Base-by-base conservation (phyloP, 2,888 invertebrate genomes). In the Leucophenga montana region DNA sequence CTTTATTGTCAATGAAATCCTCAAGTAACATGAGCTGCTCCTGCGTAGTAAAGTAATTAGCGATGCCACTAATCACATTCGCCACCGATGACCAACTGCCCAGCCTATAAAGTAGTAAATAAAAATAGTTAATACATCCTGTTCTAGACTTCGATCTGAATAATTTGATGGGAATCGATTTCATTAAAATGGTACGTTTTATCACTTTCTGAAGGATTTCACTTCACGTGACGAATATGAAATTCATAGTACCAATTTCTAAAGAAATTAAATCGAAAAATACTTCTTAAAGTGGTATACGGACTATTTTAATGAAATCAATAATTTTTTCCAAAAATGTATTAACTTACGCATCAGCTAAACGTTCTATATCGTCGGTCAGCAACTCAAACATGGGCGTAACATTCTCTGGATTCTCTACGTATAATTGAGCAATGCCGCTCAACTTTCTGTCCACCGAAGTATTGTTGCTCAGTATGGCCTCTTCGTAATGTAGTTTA, bases 401-500 rank as follows among this genome's bases (percentile, higher is more conserved):
- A 0, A 87, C 73, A 62, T 84, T 73, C 18, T 86, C 82, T 0
- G 90, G 89, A 78, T 91, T 91, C 65, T 91, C 89, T 0, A 88
- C 81, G 6, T 91, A 88, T 0, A 92, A 89, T 16, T 91, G 89
- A 0, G 86, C 78, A 14, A 88, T 70, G 3, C 80, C 84, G 3
- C 65, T 57, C 0, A 57, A 70, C 53, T 85, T 85, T 4, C 84
- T 75, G 2, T 71, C 71, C 0, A 75, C 70, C 0, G 79, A 72
- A 0, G 79, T 76, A 0, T 67, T 48, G 3, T 75, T 71, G 70
- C 68, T 90, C 80, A 54, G 90, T 78, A 83, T 92, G 90, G 81
- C 90, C 89, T 9, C 83, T 74, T 70, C 91, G 87, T 77, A 92
- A 89, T 68, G 77, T 11, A 86, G 83, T 0, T 93, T 88, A 46